Percentiles rank a stretch among this genome's conserved stretches.
phyloP scores from a whole-genome alignment of 2,888 invertebrate genomes.

The Muscina levida region DNA sequence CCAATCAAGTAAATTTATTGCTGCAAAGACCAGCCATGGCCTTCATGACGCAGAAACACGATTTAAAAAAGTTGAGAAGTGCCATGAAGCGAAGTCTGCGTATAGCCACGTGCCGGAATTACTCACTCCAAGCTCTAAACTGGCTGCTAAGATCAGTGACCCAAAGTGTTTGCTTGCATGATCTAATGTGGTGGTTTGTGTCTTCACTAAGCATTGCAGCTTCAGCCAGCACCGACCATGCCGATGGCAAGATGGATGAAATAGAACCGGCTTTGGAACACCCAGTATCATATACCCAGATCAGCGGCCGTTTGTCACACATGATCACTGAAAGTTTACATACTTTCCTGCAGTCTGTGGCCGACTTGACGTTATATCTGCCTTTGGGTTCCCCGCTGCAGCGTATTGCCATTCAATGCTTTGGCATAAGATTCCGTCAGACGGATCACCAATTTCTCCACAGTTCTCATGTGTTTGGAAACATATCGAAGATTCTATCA shows the following conservation, averaged over 20 bases:
- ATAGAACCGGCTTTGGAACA: conserved; percentile 82
- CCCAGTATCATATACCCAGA: conserved; percentile 88
- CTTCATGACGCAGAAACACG: conserved; percentile 92
- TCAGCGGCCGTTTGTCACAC: conserved; percentile 86
- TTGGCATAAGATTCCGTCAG: conserved; percentile 93
- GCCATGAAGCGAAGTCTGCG: conserved; percentile 94
- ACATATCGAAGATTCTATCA: conserved; percentile 96
- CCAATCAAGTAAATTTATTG: conserved; percentile 72
- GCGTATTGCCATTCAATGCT: conserved; percentile 95
- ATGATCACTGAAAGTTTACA: conserved; percentile 89
- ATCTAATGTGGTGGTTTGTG: conserved; percentile 98
- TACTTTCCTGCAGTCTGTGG: conserved; percentile 92
- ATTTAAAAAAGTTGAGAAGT: conserved; percentile 89
- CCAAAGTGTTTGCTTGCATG: conserved; percentile 94
- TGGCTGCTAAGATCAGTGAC: conserved; percentile 96
- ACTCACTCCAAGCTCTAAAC: conserved; percentile 95
- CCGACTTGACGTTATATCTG: conserved; percentile 93
- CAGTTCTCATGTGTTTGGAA: conserved; percentile 93
- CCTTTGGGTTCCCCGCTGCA: conserved; percentile 93
- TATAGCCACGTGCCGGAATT: conserved; percentile 89
- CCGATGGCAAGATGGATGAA: conserved; percentile 74
- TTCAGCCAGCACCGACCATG: conserved; percentile 75
- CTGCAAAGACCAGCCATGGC: conserved; percentile 88
- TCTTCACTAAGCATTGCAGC: conserved; percentile 86
- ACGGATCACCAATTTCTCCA: conserved; percentile 96